Conservation (phyloP, 2,113 vertebrate genomes). For the Cepphus grylle region DNA sequence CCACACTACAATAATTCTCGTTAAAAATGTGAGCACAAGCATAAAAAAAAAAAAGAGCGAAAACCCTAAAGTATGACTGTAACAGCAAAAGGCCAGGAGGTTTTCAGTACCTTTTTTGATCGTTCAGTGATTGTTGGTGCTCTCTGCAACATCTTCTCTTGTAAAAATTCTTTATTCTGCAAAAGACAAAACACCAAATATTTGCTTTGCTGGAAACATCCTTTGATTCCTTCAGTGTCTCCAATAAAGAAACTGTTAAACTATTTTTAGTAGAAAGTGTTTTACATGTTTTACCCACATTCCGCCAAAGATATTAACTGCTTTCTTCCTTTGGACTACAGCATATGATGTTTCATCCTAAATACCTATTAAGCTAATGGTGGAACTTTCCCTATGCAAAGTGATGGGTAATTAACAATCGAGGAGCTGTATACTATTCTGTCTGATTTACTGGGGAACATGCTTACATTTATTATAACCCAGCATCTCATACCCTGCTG, state of each 20-base stretch:
- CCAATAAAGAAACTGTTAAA: neutral
- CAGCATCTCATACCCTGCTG: neutral
- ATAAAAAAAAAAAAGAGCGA: neutral
- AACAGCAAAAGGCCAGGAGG: neutral
- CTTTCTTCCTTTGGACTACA: neutral
- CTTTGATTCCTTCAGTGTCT: neutral
- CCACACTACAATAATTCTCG: neutral
- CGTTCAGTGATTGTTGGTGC: conserved; percentile 94
- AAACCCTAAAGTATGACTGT: neutral
- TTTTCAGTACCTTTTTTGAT: conserved; percentile 86
- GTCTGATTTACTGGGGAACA: neutral
- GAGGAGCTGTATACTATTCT: neutral
- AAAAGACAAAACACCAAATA: neutral
- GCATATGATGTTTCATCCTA: neutral
- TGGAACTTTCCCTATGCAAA: neutral
- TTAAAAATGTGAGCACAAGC: neutral
- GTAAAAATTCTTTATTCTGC: conserved; percentile 93
- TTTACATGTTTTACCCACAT: neutral
- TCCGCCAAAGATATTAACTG: neutral
- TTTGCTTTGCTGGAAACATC: neutral
- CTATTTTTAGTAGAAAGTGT: neutral
- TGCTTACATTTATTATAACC: neutral
- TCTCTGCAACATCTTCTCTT: conserved; percentile 89
- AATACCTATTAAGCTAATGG: neutral
- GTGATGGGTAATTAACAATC: neutral